These are phyloP conservation scores for Aphis craccivora DNA, from an alignment of 1,140 invertebrate species.

Conservation along the genomic window DNA sequence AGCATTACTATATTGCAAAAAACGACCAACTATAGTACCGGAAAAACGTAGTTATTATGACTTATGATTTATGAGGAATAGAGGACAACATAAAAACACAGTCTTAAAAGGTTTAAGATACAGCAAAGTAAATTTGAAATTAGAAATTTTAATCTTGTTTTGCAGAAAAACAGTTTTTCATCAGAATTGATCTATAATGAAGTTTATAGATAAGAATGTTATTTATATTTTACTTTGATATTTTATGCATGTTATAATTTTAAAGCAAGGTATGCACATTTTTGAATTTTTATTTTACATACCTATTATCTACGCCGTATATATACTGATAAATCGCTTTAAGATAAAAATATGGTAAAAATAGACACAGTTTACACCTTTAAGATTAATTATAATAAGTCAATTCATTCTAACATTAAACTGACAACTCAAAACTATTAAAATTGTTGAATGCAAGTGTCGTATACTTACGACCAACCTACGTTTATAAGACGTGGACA, in stretches of 20 bases:
- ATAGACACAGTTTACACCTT: background rate
- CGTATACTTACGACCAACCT: no score
- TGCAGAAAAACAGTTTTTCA: background rate
- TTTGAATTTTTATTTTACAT: background rate
- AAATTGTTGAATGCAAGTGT: background rate
- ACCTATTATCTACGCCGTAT: background rate
- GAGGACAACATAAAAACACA: background rate
- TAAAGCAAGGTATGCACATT: background rate
- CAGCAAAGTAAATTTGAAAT: background rate
- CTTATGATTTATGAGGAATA: no score
- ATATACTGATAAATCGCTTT: background rate
- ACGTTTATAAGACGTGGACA: background rate
- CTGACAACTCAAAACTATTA: no score
- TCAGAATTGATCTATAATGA: background rate
- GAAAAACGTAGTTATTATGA: no score
- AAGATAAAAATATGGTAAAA: background rate
- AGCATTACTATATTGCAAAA: background rate
- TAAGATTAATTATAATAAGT: background rate
- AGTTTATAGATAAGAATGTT: background rate
- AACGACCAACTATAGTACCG: no score
- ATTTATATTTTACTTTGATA: background rate
- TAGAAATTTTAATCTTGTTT: background rate
- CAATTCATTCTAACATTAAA: background rate
- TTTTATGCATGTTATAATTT: background rate
- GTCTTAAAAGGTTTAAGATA: background rate